Conservation (phyloP, 2,797 vertebrate species). For the Catostomus latipinnis region DNA sequence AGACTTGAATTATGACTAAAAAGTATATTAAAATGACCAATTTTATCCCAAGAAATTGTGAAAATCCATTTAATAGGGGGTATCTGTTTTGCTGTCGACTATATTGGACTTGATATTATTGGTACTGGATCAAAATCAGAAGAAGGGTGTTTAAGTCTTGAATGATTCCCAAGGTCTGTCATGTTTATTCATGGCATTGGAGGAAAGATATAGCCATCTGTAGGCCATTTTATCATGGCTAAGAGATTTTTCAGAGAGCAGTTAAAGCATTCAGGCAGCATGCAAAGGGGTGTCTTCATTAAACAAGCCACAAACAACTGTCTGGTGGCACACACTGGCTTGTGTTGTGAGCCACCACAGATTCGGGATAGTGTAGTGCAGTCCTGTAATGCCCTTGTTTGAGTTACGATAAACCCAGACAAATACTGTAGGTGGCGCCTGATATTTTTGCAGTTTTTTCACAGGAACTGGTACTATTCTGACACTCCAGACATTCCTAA, state of each 20-base stretch:
- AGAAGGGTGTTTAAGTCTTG: constrained; percentile 47
- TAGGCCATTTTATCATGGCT: constrained; percentile 66
- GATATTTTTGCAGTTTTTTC: no score
- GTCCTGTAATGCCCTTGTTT: no score
- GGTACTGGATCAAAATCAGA: constrained; percentile 18
- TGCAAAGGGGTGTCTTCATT: constrained; percentile 61
- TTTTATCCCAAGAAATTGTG: no score
- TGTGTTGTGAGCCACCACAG: constrained; percentile 58
- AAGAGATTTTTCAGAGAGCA: constrained; percentile 60
- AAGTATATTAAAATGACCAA: no score
- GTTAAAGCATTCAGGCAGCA: constrained; percentile 65
- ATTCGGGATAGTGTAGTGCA: neutral
- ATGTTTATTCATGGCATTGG: constrained; percentile 57
- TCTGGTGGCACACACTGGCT: constrained; percentile 73
- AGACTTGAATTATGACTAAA: no score
- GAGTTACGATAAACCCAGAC: no score
- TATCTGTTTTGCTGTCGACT: no score
- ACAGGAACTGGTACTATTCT: no score
- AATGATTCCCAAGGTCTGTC: constrained; percentile 57
- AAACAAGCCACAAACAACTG: constrained; percentile 64
- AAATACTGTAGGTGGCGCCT: no score
- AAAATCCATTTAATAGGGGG: no score
- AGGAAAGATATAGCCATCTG: constrained; percentile 51
- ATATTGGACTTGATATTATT: no score
- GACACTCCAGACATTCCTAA: no score